A percentile compares a stretch with the other conserved stretches of the same genome.
Evolutionary conservation across 2,113 vertebrate species (phyloP).

Genomic region (Megaceryle torquata): DNA sequence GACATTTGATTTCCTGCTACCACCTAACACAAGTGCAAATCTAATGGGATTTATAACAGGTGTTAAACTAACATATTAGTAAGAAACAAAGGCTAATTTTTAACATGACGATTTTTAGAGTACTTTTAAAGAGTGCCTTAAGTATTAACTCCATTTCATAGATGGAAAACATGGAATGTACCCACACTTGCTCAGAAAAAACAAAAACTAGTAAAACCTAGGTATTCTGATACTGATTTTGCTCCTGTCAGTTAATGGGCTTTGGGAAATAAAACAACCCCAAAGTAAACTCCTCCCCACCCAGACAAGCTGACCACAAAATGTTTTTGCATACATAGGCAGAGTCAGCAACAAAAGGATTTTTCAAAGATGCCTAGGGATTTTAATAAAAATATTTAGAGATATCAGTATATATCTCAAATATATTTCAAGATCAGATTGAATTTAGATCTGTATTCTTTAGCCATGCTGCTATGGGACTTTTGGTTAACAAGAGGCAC

Average conservation of each 20-base stretch:
- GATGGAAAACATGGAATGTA: neutral
- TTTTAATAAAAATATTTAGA: neutral
- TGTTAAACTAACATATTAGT: neutral
- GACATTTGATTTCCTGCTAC: neutral
- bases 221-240: neutral
- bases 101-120: neutral
- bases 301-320: neutral
- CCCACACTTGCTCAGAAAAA: neutral
- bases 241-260: neutral
- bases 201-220: neutral
- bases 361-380: neutral
- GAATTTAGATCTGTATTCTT: neutral
- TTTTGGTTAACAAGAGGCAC: neutral
- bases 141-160: neutral
- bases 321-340: neutral
- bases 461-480: neutral
- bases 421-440: neutral
- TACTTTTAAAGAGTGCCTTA: neutral
- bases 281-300: neutral
- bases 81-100: neutral
- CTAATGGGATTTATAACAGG: neutral
- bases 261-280: neutral
- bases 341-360: neutral
- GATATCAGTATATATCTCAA: neutral
- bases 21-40: neutral